A percentile compares a stretch with the other conserved stretches of the same genome.
Evolutionary conservation across 2,113 vertebrate genomes (phyloP).

Genomic region (Rissa tridactyla): DNA sequence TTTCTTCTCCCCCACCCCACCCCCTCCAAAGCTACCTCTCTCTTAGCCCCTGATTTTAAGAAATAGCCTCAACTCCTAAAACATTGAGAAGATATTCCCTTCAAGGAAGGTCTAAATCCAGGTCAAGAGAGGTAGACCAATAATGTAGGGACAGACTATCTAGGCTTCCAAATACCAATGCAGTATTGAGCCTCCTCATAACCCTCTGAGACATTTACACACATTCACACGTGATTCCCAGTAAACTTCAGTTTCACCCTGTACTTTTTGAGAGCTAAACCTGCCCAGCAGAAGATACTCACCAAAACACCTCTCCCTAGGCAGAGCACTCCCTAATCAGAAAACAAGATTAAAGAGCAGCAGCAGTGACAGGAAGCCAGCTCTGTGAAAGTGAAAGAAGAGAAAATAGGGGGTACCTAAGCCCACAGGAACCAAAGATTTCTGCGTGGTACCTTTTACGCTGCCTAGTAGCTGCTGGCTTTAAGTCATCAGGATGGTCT

Average conservation of each 20-base stretch:
- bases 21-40: background rate
- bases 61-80: background rate
- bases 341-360: slow-evolving; percentile 41
- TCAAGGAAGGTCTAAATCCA: background rate
- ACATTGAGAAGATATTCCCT: background rate
- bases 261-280: background rate
- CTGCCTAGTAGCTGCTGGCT: background rate
- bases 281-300: background rate
- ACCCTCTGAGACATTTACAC: background rate
- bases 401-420: background rate
- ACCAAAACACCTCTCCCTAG: background rate
- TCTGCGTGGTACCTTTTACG: background rate
- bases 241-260: background rate
- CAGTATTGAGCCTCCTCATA: background rate
- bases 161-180: background rate
- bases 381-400: slow-evolving; percentile 52
- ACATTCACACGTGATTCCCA: background rate
- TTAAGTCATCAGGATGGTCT: background rate
- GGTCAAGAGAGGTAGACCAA: background rate
- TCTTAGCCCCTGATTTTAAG: background rate
- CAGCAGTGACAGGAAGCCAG: background rate
- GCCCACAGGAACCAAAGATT: background rate
- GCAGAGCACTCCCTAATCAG: background rate
- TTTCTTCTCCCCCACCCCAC: background rate
- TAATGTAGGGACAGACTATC: background rate